Percentiles rank a stretch among this genome's conserved stretches.
phyloP scores from a whole-genome alignment of 2,113 vertebrate genomes.

The Pelobates fuscus region DNA sequence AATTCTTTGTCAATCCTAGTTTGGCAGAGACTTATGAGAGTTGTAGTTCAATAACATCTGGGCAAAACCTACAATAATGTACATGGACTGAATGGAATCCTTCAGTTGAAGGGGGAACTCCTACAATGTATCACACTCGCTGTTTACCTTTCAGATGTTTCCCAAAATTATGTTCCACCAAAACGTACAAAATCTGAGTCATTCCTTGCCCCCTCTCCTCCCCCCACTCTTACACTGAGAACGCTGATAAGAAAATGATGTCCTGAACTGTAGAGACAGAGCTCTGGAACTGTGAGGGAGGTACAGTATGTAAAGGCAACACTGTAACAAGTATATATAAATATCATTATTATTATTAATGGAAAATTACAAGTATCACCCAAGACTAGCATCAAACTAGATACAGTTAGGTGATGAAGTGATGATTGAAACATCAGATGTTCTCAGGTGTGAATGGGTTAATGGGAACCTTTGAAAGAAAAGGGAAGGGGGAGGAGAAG shows the following conservation, averaged over 20 bases:
- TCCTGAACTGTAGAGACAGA: neutral
- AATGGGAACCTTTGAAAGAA: slow-evolving; percentile 32
- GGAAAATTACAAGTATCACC: neutral
- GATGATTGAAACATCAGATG: neutral
- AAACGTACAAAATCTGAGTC: neutral
- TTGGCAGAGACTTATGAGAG: too few species aligned
- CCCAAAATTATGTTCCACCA: neutral
- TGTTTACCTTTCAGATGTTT: neutral
- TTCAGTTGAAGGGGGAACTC: neutral
- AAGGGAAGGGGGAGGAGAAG: slow-evolving; percentile 50
- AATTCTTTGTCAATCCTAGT: too few species aligned
- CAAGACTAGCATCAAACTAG: too few species aligned
- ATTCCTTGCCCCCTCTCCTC: neutral
- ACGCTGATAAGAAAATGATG: neutral
- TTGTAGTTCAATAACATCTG: too few species aligned
- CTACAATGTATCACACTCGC: neutral
- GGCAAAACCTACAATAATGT: too few species aligned
- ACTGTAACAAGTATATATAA: too few species aligned
- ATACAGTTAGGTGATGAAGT: neutral
- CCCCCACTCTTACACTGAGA: neutral
- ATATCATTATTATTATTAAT: too few species aligned
- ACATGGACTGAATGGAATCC: neutral
- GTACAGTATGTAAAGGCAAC: neutral
- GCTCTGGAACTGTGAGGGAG: neutral
- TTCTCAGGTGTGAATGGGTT: slow-evolving; percentile 37